phyloP scores from a whole-genome alignment of 2,888 invertebrate species.

The Emesis furor region DNA sequence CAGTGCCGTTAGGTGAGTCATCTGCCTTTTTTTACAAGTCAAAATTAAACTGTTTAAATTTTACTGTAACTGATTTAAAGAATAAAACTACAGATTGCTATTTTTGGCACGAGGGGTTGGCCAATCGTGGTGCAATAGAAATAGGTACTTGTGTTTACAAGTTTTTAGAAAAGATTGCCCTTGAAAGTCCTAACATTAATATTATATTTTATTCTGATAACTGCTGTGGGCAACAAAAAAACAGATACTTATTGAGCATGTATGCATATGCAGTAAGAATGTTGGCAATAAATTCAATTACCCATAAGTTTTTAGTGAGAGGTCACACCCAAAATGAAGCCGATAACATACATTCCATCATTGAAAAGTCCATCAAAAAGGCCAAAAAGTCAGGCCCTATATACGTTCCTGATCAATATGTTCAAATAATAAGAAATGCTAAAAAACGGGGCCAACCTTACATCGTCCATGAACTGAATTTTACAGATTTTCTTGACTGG shows the following conservation, averaged over 20 bases:
- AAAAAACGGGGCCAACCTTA: too few species aligned
- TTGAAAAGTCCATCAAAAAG: too few species aligned
- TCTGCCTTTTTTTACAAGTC: constrained; percentile 26
- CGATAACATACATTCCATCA: too few species aligned
- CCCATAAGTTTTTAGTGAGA: background rate
- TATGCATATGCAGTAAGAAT: background rate
- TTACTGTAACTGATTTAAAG: background rate
- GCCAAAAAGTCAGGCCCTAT: too few species aligned
- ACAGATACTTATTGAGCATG: constrained; percentile 26
- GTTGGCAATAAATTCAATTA: background rate
- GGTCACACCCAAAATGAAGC: constrained; percentile 3
- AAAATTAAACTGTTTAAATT: background rate
- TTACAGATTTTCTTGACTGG: too few species aligned
- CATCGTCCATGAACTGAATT: too few species aligned
- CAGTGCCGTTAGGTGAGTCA: constrained; percentile 23
- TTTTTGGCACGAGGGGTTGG: constrained; percentile 63
- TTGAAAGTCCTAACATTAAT: constrained; percentile 24
- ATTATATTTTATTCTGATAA: constrained; percentile 44
- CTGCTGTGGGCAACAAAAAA: constrained; percentile 54
- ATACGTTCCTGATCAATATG: too few species aligned
- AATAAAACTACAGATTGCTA: constrained; percentile 32
- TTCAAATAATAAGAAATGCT: too few species aligned
- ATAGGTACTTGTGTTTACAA: constrained; percentile 55
- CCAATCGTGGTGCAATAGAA: constrained; percentile 54
- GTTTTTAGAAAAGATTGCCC: constrained; percentile 38